Percentiles rank a stretch among this genome's conserved stretches.
These are phyloP conservation scores for Rhynchonema sp. DNA, from an alignment of 2,888 invertebrate species.

Conservation along the genomic window DNA sequence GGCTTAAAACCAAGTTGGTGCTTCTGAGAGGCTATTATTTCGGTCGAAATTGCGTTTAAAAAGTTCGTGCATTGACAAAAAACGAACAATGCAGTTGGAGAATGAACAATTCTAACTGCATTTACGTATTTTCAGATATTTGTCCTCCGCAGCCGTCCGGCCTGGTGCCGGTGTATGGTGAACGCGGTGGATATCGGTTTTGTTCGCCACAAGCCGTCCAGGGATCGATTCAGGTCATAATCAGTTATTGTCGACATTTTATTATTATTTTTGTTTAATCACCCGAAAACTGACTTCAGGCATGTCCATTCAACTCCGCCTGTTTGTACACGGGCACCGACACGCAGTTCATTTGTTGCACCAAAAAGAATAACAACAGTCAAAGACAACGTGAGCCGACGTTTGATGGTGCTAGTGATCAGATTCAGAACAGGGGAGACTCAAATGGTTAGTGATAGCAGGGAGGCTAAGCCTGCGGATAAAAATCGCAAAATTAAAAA, in stretches of 20 bases:
- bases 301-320: slow-evolving; percentile 3
- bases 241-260: background rate
- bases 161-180: background rate
- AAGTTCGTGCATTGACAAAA: background rate
- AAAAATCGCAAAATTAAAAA: too few relatives aligned
- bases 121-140: background rate
- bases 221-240: background rate
- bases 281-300: background rate
- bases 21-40: background rate
- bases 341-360: slow-evolving; percentile 25
- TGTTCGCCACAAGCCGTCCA: background rate
- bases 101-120: too few relatives aligned
- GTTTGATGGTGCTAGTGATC: background rate
- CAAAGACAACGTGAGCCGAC: background rate
- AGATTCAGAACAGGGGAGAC: too few relatives aligned
- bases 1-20: slow-evolving; percentile 20
- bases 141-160: background rate
- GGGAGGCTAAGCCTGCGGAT: too few relatives aligned
- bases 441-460: too few relatives aligned
- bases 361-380: background rate
- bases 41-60: background rate
- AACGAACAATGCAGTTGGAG: background rate
- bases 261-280: background rate
- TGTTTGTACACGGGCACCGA: slow-evolving; percentile 23
- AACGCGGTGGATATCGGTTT: background rate